phyloP scores from a whole-genome alignment of 2,113 vertebrate genomes.

The Pithys albifrons region DNA sequence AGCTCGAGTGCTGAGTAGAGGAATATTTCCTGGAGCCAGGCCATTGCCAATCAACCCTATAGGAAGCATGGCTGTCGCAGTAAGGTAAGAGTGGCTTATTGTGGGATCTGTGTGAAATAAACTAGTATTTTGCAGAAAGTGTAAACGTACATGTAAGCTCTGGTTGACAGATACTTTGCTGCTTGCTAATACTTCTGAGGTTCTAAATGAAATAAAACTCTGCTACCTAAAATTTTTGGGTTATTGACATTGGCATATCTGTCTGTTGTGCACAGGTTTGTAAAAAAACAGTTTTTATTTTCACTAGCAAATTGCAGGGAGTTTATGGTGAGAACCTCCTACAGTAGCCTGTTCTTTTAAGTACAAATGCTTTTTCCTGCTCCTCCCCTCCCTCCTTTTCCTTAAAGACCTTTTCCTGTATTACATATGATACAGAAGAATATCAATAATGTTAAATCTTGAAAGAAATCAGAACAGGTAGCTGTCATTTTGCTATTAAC shows the following conservation, averaged over 20 bases:
- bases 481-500: background rate
- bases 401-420: background rate
- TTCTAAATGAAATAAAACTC: background rate
- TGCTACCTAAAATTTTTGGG: background rate
- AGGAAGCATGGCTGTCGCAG: constrained; percentile 88
- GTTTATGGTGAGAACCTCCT: background rate
- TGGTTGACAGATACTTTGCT: background rate
- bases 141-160: background rate
- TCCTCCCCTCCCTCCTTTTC: background rate
- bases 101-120: background rate
- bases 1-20: constrained; percentile 92
- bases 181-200: background rate
- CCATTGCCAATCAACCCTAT: constrained; percentile 92
- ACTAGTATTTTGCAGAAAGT: background rate
- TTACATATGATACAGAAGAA: background rate
- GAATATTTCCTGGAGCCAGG: constrained; percentile 92
- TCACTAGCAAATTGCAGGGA: background rate
- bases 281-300: background rate
- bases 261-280: background rate
- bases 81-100: constrained; percentile 80
- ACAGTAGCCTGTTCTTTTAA: background rate
- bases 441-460: background rate
- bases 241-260: background rate
- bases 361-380: background rate
- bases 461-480: background rate